A percentile compares a stretch with the other conserved stretches of the same genome.
Conservation (phyloP, 2,113 vertebrate species). For the Sebastes fasciatus region DNA sequence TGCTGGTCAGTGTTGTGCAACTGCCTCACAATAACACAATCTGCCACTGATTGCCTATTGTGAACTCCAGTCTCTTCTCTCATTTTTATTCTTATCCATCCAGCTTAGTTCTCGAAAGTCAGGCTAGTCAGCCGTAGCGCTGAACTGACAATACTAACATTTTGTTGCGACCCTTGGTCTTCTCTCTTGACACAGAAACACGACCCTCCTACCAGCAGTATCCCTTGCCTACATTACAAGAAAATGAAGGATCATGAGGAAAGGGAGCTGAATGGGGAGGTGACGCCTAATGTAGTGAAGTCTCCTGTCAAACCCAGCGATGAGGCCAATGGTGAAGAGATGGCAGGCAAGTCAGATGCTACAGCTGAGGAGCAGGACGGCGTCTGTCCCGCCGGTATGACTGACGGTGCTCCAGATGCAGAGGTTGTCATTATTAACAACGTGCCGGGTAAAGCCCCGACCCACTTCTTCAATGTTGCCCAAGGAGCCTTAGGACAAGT, state of each 20-base stretch:
- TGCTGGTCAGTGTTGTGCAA: not conserved
- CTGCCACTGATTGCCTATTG: not conserved
- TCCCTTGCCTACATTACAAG: constrained; percentile 98
- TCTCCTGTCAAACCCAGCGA: constrained; percentile 83
- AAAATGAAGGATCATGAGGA: constrained; percentile 98
- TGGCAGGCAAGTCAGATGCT: constrained; percentile 85
- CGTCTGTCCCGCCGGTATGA: constrained; percentile 46
- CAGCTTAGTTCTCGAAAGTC: not conserved
- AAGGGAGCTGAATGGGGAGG: constrained; percentile 90
- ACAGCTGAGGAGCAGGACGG: constrained; percentile 77
- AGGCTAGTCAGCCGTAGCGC: not conserved
- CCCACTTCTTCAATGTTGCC: constrained; percentile 83
- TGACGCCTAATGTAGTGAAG: constrained; percentile 82
- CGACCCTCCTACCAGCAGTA: constrained; percentile 96
- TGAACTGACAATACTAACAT: too few relatives aligned
- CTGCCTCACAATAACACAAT: not conserved
- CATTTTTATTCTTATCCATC: too few relatives aligned
- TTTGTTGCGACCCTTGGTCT: not conserved
- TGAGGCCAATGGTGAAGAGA: constrained; percentile 81
- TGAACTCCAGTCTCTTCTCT: too few relatives aligned
- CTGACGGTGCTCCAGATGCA: constrained; percentile 52
- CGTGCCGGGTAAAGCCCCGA: constrained; percentile 80
- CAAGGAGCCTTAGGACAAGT: constrained; percentile 96
- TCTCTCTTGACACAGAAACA: constrained; percentile 89
- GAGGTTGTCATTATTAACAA: constrained; percentile 10